Evolutionary conservation across 2,888 invertebrate genomes (phyloP).

Genomic region (Diplazon laetatorius): DNA sequence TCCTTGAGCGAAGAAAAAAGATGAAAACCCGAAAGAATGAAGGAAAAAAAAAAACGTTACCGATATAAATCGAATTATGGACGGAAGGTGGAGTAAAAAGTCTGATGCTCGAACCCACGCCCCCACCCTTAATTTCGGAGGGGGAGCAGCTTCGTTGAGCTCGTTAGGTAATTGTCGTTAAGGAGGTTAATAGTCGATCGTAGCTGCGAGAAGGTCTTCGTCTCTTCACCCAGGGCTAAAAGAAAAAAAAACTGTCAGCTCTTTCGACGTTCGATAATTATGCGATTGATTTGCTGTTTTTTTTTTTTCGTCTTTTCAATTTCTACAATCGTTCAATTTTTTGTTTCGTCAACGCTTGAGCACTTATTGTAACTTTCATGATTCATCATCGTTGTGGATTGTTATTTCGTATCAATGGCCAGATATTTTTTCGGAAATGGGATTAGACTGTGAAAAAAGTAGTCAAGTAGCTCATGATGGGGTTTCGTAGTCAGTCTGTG

Average conservation of each 20-base stretch:
- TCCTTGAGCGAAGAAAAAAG: conserved; percentile 19
- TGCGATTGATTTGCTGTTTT: conserved; percentile 42
- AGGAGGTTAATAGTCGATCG: conserved; percentile 56
- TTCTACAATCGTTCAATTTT: not conserved
- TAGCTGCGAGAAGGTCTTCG: conserved; percentile 19
- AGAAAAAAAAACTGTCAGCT: conserved; percentile 11
- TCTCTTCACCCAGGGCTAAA: not conserved
- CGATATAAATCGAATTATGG: conserved; percentile 36
- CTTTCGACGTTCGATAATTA: conserved; percentile 24
- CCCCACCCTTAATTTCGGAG: conserved; percentile 27
- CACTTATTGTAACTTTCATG: too few relatives aligned
- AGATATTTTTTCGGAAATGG: not conserved
- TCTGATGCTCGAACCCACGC: conserved; percentile 48
- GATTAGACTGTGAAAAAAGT: not conserved
- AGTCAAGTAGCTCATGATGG: not conserved
- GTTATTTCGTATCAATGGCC: not conserved
- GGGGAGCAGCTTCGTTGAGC: conserved; percentile 54
- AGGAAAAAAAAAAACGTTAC: conserved; percentile 4
- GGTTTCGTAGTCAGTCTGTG: too few relatives aligned
- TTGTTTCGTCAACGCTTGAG: too few relatives aligned
- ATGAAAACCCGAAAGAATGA: not conserved
- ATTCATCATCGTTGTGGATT: too few relatives aligned
- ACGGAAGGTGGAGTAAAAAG: conserved; percentile 15
- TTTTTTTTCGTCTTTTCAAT: not conserved
- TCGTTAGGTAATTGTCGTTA: conserved; percentile 57